Evolutionary conservation across 2,113 vertebrate species (phyloP).

Genomic region (Gymnarchus niloticus): DNA sequence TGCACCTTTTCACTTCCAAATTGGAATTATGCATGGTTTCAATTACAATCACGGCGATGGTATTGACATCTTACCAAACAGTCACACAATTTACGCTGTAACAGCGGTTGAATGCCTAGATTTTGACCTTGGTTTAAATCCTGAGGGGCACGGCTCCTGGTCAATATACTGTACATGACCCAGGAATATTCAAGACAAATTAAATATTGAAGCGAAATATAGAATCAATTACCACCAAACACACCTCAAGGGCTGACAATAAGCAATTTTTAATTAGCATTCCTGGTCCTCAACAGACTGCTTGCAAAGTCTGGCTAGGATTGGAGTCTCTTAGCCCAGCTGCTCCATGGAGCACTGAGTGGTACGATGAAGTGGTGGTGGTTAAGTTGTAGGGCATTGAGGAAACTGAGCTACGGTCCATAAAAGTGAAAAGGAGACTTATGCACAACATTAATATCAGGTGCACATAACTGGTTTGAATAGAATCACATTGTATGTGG

Average conservation of each 20-base stretch:
- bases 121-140: neutral
- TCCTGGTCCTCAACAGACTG: neutral
- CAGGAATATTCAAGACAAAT: neutral
- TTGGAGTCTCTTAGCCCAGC: neutral
- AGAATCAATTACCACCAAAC: neutral
- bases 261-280: neutral
- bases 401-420: neutral
- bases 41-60: neutral
- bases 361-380: neutral
- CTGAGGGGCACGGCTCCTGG: neutral
- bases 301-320: neutral
- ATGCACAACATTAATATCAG: neutral
- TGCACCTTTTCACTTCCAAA: neutral
- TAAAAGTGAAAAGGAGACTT: neutral
- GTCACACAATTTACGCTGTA: neutral
- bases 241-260: neutral
- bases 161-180: neutral
- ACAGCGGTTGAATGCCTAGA: constrained; percentile 11
- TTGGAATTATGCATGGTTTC: neutral
- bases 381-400: too few species aligned
- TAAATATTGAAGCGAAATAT: neutral
- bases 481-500: neutral
- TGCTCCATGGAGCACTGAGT: neutral
- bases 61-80: constrained; percentile 11
- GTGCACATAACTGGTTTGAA: neutral